These are phyloP conservation scores for Labia minor DNA, from an alignment of 2,888 invertebrate genomes.

Conservation along the genomic window DNA sequence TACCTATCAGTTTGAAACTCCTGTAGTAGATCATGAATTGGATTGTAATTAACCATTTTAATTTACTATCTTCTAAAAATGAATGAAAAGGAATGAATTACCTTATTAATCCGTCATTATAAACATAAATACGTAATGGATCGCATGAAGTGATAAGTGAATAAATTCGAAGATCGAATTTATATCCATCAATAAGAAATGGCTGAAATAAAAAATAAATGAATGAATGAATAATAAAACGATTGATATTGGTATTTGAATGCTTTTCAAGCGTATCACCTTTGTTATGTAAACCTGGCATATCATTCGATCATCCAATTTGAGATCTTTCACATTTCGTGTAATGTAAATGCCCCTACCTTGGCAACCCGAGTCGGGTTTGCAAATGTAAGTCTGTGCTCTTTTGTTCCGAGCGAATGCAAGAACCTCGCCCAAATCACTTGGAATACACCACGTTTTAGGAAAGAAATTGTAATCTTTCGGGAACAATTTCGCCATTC, in stretches of 20 bases:
- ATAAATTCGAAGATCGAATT: constrained; percentile 84
- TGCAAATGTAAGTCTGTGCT: constrained; percentile 73
- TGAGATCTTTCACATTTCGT: constrained; percentile 66
- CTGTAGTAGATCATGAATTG: no score
- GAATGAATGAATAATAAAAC: constrained; percentile 18
- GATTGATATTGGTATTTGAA: not conserved
- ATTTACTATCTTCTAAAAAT: no score
- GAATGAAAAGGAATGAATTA: no score
- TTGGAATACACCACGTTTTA: constrained; percentile 87
- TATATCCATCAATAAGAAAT: constrained; percentile 79
- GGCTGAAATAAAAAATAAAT: constrained; percentile 45
- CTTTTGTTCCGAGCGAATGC: constrained; percentile 58
- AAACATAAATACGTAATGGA: constrained; percentile 78
- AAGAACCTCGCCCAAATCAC: constrained; percentile 67
- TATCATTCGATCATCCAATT: constrained; percentile 68
- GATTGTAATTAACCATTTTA: no score
- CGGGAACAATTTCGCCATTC: constrained; percentile 79
- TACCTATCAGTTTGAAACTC: no score
- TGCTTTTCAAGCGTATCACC: constrained; percentile 41
- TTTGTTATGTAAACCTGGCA: constrained; percentile 66
- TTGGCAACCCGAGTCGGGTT: constrained; percentile 84
- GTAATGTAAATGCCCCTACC: constrained; percentile 82
- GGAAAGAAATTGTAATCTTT: constrained; percentile 87
- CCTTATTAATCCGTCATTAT: constrained; percentile 82
- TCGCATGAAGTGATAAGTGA: constrained; percentile 81